Percentiles rank a stretch among this genome's conserved stretches.
Conservation (phyloP, 2,113 vertebrate genomes). For the Dasyornis broadbenti region DNA sequence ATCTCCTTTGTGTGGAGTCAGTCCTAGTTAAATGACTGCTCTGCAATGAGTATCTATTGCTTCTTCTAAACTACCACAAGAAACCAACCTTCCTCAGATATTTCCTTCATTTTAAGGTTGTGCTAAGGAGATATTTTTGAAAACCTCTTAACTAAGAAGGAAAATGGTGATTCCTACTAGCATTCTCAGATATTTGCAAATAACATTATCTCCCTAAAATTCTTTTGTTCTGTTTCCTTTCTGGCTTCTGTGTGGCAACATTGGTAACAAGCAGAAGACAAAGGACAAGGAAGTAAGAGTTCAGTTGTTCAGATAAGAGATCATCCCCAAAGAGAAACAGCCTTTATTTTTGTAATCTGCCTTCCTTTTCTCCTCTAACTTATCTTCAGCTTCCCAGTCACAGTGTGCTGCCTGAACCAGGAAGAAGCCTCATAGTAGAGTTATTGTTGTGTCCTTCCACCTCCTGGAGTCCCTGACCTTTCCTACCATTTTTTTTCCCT, state of each 20-base stretch:
- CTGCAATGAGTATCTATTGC: neutral
- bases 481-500: neutral
- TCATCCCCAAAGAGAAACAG: neutral
- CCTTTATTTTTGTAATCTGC: neutral
- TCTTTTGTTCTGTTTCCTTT: slow-evolving; percentile 6
- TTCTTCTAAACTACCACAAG: neutral
- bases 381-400: neutral
- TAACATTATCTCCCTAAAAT: neutral
- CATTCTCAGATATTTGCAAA: neutral
- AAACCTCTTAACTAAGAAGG: neutral
- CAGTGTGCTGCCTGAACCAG: neutral
- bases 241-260: neutral
- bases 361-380: neutral
- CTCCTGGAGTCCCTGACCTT: neutral
- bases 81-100: neutral
- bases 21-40: neutral
- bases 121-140: neutral
- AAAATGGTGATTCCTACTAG: neutral
- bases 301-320: neutral
- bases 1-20: neutral
- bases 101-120: neutral
- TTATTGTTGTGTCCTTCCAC: neutral
- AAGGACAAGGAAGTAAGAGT: slow-evolving; percentile 21
- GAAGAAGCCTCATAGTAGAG: neutral
- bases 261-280: neutral